A percentile compares a stretch with the other conserved stretches of the same genome.
These are phyloP conservation scores for Linyphia triangularis DNA, from an alignment of 2,888 invertebrate genomes.

Conservation along the genomic window DNA sequence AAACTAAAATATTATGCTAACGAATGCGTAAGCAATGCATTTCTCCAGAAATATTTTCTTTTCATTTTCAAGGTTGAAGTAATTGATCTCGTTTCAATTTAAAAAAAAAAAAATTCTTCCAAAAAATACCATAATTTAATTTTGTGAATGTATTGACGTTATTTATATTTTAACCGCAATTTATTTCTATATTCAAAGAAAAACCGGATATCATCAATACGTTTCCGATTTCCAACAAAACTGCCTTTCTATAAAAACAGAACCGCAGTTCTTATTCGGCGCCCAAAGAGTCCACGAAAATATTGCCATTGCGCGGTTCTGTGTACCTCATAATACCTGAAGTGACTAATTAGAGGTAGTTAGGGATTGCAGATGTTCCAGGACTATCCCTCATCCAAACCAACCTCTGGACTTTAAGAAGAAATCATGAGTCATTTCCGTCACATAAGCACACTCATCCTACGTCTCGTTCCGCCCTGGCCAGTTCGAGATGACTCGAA, in stretches of 20 bases:
- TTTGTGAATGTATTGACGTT: too few species aligned
- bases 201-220: conserved; percentile 41
- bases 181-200: neutral
- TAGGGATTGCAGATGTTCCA: conserved; percentile 16
- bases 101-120: too few species aligned
- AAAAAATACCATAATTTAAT: too few species aligned
- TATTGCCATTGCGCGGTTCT: neutral
- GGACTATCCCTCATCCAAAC: conserved; percentile 16
- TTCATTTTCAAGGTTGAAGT: too few species aligned
- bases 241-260: neutral
- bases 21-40: too few species aligned
- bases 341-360: conserved; percentile 5
- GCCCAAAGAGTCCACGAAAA: neutral
- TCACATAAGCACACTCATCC: conserved; percentile 25
- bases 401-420: conserved; percentile 13
- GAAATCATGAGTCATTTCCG: conserved; percentile 44
- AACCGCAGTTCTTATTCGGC: conserved; percentile 14
- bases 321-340: neutral
- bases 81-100: too few species aligned
- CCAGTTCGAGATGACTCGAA: conserved; percentile 10
- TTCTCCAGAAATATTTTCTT: too few species aligned
- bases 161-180: neutral
- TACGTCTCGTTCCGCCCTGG: conserved; percentile 22
- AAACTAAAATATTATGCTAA: too few species aligned
- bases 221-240: neutral